Percentiles rank a stretch among this genome's conserved stretches.
These are phyloP conservation scores for Echiichthys vipera DNA, from an alignment of 2,797 vertebrate genomes.

Conservation along the genomic window DNA sequence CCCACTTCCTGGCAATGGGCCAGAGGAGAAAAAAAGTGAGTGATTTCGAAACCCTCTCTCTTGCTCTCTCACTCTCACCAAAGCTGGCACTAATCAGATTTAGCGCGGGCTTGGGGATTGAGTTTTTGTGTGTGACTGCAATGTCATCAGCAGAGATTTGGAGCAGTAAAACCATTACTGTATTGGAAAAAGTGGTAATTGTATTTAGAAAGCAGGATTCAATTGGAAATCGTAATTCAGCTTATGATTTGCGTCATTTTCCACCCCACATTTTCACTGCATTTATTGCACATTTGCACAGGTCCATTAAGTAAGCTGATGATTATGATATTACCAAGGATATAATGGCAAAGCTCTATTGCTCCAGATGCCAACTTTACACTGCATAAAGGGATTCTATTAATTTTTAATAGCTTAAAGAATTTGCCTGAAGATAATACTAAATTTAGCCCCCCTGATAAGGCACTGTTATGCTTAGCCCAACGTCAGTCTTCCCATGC, in stretches of 20 bases:
- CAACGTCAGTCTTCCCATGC: constrained; percentile 35
- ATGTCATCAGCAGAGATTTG: constrained; percentile 64
- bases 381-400: constrained; percentile 60
- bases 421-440: constrained; percentile 61
- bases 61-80: constrained; percentile 32
- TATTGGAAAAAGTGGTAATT: constrained; percentile 62
- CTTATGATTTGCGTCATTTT: constrained; percentile 68
- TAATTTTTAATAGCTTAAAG: constrained; percentile 71
- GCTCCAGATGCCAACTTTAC: constrained; percentile 63
- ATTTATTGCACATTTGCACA: constrained; percentile 67
- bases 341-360: constrained; percentile 55
- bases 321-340: constrained; percentile 67
- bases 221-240: constrained; percentile 51
- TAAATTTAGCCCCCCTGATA: constrained; percentile 55
- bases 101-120: constrained; percentile 44
- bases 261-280: constrained; percentile 51
- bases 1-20: constrained; percentile 44
- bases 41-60: constrained; percentile 30
- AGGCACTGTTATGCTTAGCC: constrained; percentile 32
- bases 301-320: constrained; percentile 73
- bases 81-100: constrained; percentile 71
- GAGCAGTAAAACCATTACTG: constrained; percentile 65
- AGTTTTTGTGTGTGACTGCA: constrained; percentile 53
- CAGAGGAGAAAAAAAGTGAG: constrained; percentile 40
- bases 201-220: constrained; percentile 62